These are phyloP conservation scores for Borostomias antarcticus DNA, from an alignment of 2,797 vertebrate genomes.

Conservation along the genomic window DNA sequence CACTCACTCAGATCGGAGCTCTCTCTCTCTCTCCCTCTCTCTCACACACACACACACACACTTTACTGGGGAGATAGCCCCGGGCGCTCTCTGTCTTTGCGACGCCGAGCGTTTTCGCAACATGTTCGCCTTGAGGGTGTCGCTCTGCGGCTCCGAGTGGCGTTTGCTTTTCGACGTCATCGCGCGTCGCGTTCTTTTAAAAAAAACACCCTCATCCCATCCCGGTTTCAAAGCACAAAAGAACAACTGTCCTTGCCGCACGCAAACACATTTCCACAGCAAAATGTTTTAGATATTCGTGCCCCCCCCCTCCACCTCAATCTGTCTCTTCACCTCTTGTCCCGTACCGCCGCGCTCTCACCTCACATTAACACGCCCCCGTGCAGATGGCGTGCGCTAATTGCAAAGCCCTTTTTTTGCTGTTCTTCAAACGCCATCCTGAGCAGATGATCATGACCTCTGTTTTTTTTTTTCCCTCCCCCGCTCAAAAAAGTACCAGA, in stretches of 20 bases:
- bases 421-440: constrained; percentile 49
- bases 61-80: constrained; percentile 51
- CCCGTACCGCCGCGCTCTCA: constrained; percentile 8
- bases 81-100: constrained; percentile 54
- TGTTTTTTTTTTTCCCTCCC: constrained; percentile 69
- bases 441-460: constrained; percentile 82
- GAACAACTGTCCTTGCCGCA: too few species aligned
- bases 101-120: constrained; percentile 44
- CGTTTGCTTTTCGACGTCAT: constrained; percentile 12
- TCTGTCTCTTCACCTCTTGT: not conserved
- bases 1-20: constrained; percentile 44
- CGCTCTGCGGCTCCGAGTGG: constrained; percentile 35
- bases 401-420: constrained; percentile 75
- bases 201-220: too few species aligned
- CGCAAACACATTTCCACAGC: too few species aligned
- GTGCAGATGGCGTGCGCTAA: constrained; percentile 83
- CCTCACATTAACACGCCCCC: constrained; percentile 50
- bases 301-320: not conserved
- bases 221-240: too few species aligned
- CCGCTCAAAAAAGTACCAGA: constrained; percentile 70
- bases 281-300: too few species aligned
- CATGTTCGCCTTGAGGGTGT: constrained; percentile 57
- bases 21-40: too few species aligned
- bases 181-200: not conserved
- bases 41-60: constrained; percentile 18